A percentile compares a stretch with the other conserved stretches of the same genome.
phyloP scores from a whole-genome alignment of 2,113 vertebrate genomes.

The Turdus rufiventris region DNA sequence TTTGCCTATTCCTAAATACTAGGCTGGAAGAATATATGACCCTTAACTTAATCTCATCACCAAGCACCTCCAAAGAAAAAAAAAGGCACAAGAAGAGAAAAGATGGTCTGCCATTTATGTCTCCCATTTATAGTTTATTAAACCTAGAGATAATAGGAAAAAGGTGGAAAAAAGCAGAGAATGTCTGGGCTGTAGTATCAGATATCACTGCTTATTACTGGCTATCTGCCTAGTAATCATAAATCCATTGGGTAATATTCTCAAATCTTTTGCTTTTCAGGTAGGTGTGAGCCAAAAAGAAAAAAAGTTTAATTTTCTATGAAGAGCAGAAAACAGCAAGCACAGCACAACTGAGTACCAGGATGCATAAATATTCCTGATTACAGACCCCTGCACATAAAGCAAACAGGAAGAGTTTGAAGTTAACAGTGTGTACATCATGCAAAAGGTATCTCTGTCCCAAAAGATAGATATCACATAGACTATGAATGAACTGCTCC shows the following conservation, averaged over 20 bases:
- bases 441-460: constrained; percentile 56
- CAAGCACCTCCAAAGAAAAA: background rate
- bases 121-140: constrained; percentile 47
- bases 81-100: background rate
- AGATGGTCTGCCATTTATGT: constrained; percentile 25
- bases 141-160: constrained; percentile 53
- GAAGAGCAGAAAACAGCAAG: constrained; percentile 38
- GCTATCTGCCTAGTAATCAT: constrained; percentile 33
- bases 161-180: constrained; percentile 22
- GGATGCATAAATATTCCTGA: constrained; percentile 46
- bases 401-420: constrained; percentile 62
- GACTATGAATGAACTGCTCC: constrained; percentile 53
- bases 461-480: constrained; percentile 53
- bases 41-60: constrained; percentile 24
- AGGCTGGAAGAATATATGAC: background rate
- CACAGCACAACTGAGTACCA: constrained; percentile 42
- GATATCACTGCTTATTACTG: constrained; percentile 39
- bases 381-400: constrained; percentile 27
- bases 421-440: constrained; percentile 57
- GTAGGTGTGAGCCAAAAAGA: constrained; percentile 57
- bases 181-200: constrained; percentile 9
- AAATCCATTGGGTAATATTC: constrained; percentile 40
- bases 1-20: constrained; percentile 10
- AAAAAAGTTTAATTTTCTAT: constrained; percentile 41
- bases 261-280: constrained; percentile 54